A percentile compares a stretch with the other conserved stretches of the same genome.
These are phyloP conservation scores for Diachasmimorpha longicaudata DNA, from an alignment of 1,140 invertebrate genomes.

Conservation along the genomic window DNA sequence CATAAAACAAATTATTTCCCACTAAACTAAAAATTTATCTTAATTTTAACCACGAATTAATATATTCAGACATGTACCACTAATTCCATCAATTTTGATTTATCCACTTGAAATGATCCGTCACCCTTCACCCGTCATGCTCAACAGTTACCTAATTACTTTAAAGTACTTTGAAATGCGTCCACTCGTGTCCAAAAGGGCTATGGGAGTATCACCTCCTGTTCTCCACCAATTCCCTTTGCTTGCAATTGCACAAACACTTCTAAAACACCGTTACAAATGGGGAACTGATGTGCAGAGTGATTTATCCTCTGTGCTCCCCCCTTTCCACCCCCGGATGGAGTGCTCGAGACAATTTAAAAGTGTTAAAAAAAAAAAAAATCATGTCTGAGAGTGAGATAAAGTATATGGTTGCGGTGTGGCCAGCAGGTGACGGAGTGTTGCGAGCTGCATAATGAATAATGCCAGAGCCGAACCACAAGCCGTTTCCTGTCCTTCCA, in stretches of 20 bases:
- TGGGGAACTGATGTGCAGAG: neutral
- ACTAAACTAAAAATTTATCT: too few species aligned
- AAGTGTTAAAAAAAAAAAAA: constrained; percentile 4
- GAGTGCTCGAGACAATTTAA: neutral
- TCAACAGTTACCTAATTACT: constrained; percentile 62
- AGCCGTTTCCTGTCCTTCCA: constrained; percentile 55
- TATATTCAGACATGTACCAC: neutral
- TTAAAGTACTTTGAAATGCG: constrained; percentile 59
- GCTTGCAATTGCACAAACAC: neutral
- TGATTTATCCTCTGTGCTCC: neutral
- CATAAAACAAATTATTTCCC: too few species aligned
- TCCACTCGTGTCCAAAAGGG: constrained; percentile 34
- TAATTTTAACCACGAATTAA: too few species aligned
- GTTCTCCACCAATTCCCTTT: neutral
- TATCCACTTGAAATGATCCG: constrained; percentile 39
- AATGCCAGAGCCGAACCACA: constrained; percentile 57
- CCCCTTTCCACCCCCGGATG: too few species aligned
- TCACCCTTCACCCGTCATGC: constrained; percentile 31
- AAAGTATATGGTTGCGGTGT: constrained; percentile 38
- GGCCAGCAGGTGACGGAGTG: constrained; percentile 54
- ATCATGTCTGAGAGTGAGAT: neutral
- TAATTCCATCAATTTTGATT: neutral
- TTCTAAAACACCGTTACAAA: neutral
- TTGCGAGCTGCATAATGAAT: constrained; percentile 60
- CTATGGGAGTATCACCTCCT: constrained; percentile 21